Conservation (phyloP, 2,113 vertebrate species). For the Chelonoidis abingdonii region DNA sequence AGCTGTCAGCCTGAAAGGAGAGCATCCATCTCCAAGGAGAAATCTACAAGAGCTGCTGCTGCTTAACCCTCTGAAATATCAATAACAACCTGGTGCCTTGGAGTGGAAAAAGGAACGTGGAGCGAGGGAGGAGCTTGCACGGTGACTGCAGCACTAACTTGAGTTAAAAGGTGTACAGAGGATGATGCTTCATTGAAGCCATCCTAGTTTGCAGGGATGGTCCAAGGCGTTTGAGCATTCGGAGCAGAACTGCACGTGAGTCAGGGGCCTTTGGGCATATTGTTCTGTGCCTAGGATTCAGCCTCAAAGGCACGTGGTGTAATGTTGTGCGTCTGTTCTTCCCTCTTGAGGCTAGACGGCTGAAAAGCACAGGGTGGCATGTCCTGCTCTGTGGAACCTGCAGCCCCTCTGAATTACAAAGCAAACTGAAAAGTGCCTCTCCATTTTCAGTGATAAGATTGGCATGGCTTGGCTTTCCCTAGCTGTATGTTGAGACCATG, state of each 20-base stretch:
- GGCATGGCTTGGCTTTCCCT: not conserved
- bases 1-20: constrained; percentile 77
- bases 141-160: not conserved
- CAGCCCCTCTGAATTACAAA: too few species aligned
- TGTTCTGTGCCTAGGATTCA: not conserved
- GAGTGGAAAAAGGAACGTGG: not conserved
- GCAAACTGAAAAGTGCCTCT: not conserved
- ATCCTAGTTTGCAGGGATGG: not conserved
- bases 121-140: not conserved
- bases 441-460: too few species aligned
- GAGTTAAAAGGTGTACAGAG: not conserved
- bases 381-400: not conserved
- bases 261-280: not conserved
- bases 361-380: not conserved
- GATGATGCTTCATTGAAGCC: not conserved
- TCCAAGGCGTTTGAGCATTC: not conserved
- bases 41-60: not conserved
- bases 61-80: not conserved
- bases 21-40: constrained; percentile 28
- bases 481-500: too few species aligned
- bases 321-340: not conserved
- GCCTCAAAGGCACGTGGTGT: not conserved
- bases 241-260: accelerated
- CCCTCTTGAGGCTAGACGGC: not conserved
- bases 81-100: not conserved